Evolutionary conservation across 2,888 invertebrate species (phyloP).

Genomic region (Acleris holmiana): DNA sequence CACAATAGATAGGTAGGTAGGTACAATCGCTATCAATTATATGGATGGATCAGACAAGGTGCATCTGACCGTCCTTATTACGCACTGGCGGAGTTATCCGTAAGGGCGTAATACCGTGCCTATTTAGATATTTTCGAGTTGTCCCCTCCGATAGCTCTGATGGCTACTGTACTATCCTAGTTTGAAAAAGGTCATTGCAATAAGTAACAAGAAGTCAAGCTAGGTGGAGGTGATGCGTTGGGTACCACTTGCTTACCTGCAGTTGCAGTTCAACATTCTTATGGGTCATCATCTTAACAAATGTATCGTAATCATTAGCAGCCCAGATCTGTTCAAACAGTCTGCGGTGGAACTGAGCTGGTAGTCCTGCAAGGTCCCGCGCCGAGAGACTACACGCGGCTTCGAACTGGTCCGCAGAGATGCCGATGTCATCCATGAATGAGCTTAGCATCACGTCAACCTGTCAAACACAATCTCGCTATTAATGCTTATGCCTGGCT

Average conservation of each 20-base stretch:
- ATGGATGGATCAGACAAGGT: no score
- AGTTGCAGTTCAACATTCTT: constrained; percentile 96
- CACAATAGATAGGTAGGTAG: no score
- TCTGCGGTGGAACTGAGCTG: constrained; percentile 85
- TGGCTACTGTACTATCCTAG: no score
- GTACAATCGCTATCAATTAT: no score
- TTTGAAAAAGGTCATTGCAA: no score
- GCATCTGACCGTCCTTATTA: no score
- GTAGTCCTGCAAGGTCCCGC: constrained; percentile 76
- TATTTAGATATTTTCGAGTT: no score
- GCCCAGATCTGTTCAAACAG: constrained; percentile 93
- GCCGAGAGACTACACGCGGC: constrained; percentile 87
- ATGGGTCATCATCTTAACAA: constrained; percentile 96
- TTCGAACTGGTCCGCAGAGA: constrained; percentile 94
- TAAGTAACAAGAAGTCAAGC: no score
- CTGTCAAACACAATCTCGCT: constrained; percentile 57
- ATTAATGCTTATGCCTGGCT: background rate
- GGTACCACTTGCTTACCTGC: constrained; percentile 56
- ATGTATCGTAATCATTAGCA: constrained; percentile 95
- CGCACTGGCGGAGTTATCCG: no score
- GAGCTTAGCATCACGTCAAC: constrained; percentile 95
- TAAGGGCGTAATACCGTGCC: no score
- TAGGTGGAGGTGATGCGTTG: no score
- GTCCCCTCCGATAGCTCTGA: no score
- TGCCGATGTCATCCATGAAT: constrained; percentile 96